These are phyloP conservation scores for Tympanuchus pallidicinctus DNA, from an alignment of 2,113 vertebrate species.

Conservation along the genomic window DNA sequence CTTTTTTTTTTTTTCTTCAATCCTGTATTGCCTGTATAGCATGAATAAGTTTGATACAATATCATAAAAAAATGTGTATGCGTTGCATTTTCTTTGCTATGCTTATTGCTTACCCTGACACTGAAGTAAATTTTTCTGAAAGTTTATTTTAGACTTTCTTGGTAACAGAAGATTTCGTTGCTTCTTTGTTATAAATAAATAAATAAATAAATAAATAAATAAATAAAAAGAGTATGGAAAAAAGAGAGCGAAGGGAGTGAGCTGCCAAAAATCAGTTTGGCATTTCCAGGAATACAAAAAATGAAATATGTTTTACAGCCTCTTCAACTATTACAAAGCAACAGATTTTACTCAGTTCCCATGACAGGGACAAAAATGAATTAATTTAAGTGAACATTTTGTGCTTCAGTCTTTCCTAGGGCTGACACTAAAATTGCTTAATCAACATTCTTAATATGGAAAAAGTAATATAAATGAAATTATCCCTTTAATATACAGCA, in stretches of 20 bases:
- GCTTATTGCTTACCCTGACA: not conserved
- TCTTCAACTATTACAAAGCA: not conserved
- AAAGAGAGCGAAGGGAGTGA: not conserved
- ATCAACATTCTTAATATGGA: not conserved
- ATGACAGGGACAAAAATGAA: not conserved
- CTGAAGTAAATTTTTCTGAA: not conserved
- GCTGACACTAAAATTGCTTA: not conserved
- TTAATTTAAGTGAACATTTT: not conserved
- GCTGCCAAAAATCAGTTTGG: not conserved
- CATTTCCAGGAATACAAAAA: not conserved
- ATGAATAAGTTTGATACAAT: not conserved
- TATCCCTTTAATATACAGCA: not conserved
- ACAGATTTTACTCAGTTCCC: not conserved
- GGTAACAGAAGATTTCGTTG: not conserved
- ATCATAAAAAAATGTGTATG: not conserved
- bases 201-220: too few species aligned
- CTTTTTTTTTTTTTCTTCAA: not conserved
- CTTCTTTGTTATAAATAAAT: not conserved
- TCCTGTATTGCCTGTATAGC: not conserved
- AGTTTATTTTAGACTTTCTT: not conserved
- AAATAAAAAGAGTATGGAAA: not conserved
- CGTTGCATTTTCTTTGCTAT: not conserved
- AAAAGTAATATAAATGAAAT: not conserved
- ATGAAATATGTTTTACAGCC: not conserved
- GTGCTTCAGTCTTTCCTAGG: not conserved